phyloP scores from a whole-genome alignment of 1,140 invertebrate genomes.

The Drosophila tani region DNA sequence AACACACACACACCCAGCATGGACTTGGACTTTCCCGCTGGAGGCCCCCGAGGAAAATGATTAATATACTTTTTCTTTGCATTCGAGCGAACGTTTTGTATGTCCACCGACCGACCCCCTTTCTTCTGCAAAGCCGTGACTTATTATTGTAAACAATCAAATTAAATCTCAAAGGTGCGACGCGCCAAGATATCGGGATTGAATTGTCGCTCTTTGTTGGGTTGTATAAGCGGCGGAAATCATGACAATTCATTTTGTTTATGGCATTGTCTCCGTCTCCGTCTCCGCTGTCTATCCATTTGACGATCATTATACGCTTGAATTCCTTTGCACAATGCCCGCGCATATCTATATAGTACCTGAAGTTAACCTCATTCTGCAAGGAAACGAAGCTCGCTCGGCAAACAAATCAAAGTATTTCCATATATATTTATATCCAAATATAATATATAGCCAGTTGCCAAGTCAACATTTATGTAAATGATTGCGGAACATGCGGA shows the following conservation, averaged over 20 bases:
- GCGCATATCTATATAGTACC: constrained; percentile 21
- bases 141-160: constrained; percentile 65
- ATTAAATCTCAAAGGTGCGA: constrained; percentile 55
- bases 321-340: constrained; percentile 56
- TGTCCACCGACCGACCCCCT: constrained; percentile 2
- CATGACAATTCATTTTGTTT: constrained; percentile 74
- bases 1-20: background rate
- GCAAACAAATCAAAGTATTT: constrained; percentile 46
- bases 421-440: constrained; percentile 37
- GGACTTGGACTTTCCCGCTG: constrained; percentile 43
- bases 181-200: constrained; percentile 54
- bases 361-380: constrained; percentile 51
- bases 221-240: constrained; percentile 72
- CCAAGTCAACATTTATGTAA: constrained; percentile 57
- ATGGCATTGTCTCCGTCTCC: constrained; percentile 72
- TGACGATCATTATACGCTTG: constrained; percentile 68
- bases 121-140: constrained; percentile 64
- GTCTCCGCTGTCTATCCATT: constrained; percentile 50
- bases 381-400: constrained; percentile 11
- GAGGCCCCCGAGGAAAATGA: constrained; percentile 38
- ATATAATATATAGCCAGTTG: constrained; percentile 25
- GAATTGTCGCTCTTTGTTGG: constrained; percentile 55
- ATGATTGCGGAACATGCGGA: constrained; percentile 50
- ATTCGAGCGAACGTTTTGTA: constrained; percentile 24
- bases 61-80: constrained; percentile 53